Base-by-base conservation (phyloP, 30 jellyfish, hydroid and myxozoan genomes). In the Aurelia sp. region DNA sequence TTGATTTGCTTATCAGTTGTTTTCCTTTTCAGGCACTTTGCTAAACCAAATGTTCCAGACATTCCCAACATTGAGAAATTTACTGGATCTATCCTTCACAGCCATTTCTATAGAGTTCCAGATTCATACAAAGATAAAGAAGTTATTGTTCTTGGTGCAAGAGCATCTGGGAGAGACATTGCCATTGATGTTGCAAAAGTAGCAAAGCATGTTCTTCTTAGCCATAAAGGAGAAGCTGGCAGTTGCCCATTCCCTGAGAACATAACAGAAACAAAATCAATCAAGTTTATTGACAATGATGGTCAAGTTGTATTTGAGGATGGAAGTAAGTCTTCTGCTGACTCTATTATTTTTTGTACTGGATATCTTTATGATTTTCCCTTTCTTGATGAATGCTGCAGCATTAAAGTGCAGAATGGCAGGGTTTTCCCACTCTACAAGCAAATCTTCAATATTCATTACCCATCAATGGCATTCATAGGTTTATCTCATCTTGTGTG, bases 141-240 rank as follows among this genome's bases (percentile, higher is more conserved):
- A 6, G 92, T 86, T 0, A 35, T 86, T 61, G 89, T 92, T 2
- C 85, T 86, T 3, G 98, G 98, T 55, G 94, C 89, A 27, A 75
- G 95, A 37, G 74, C 98, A 18, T 92, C 98, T 2, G 98, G 96
- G 11, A 86, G 85, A 73, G 98, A 92, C 55, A 92, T 92, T 62
- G 84, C 94, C 19, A 17, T 85, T 30, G 96, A 92, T 57, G 67
- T 92, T 44, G 61, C 96, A 33, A 59, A 86, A 35, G 79, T 66
- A 9, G 95, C 96, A 50, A 70, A 85, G 9, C 58, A 9, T 19
- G 87, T 92, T 27, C 10, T 55, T 44, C 55, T 92, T 11, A 76
- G 98, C 75, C 98, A 92, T 65, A 57, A 65, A 48, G 87, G 92
- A 16, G 66, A 79, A 40, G 70, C 69, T 15, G 82, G 62, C 4